Evolutionary conservation across 2,113 vertebrate species (phyloP).

Genomic region (Tupaia chinensis): DNA sequence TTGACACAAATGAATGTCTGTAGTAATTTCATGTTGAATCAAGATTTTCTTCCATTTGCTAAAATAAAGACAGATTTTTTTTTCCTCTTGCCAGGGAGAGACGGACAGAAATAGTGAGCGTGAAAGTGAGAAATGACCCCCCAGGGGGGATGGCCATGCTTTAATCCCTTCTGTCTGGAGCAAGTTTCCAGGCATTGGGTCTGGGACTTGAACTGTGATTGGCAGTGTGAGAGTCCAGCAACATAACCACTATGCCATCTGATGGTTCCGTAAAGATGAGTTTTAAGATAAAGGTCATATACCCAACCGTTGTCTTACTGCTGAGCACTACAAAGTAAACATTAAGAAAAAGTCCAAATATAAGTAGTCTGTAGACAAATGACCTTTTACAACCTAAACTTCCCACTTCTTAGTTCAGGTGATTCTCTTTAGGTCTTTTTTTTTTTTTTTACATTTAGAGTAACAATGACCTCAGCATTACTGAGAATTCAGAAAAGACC

Average conservation of each 20-base stretch:
- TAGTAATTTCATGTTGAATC: not conserved
- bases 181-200: too few relatives aligned
- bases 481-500: not conserved
- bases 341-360: not conserved
- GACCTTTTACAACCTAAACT: not conserved
- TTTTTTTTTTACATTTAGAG: not conserved
- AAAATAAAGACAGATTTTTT: not conserved
- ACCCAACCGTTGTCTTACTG: constrained; percentile 1
- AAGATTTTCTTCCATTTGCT: not conserved
- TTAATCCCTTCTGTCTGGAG: too few relatives aligned
- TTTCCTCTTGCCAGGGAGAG: too few relatives aligned
- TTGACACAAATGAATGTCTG: not conserved
- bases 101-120: too few relatives aligned
- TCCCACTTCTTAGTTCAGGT: not conserved
- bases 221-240: too few relatives aligned
- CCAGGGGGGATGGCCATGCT: too few relatives aligned
- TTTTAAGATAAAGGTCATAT: not conserved
- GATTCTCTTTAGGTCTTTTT: not conserved
- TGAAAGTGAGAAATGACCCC: too few relatives aligned
- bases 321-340: not conserved
- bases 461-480: not conserved
- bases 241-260: too few relatives aligned
- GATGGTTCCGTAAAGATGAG: not conserved
- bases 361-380: not conserved
- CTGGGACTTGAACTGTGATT: too few relatives aligned